These are phyloP conservation scores for Drosophila cognata DNA, from an alignment of 2,888 invertebrate genomes.

Conservation along the genomic window DNA sequence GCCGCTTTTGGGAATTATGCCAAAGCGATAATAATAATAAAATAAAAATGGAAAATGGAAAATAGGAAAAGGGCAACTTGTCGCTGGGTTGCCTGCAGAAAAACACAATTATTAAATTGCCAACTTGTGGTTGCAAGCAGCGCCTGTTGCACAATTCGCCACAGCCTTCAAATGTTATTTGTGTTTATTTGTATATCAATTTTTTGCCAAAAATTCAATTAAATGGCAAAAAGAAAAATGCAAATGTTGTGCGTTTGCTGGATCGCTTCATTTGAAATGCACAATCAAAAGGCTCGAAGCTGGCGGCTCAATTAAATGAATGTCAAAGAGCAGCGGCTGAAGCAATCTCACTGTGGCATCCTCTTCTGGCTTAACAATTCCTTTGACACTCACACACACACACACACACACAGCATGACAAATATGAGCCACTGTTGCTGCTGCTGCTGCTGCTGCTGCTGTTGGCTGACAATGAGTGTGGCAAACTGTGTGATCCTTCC, in stretches of 20 bases:
- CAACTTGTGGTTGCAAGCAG: slow-evolving; percentile 34
- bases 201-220: slow-evolving; percentile 51
- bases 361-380: slow-evolving; percentile 69
- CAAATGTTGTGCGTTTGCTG: slow-evolving; percentile 33
- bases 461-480: slow-evolving; percentile 44
- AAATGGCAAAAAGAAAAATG: slow-evolving; percentile 44
- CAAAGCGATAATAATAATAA: slow-evolving; percentile 78
- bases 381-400: slow-evolving; percentile 61
- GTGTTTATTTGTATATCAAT: not conserved
- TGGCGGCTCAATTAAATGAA: slow-evolving; percentile 76
- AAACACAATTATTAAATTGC: slow-evolving; percentile 11
- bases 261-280: slow-evolving; percentile 74
- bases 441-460: not conserved
- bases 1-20: slow-evolving; percentile 65
- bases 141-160: slow-evolving; percentile 50
- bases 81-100: slow-evolving; percentile 13
- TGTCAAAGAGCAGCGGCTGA: slow-evolving; percentile 66
- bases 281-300: slow-evolving; percentile 58
- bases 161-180: slow-evolving; percentile 8
- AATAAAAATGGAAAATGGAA: slow-evolving; percentile 48
- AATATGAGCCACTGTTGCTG: slow-evolving; percentile 39
- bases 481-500: slow-evolving; percentile 18
- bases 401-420: slow-evolving; percentile 26
- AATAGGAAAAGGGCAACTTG: slow-evolving; percentile 16
- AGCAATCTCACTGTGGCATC: slow-evolving; percentile 44